phyloP scores from a whole-genome alignment of 2,888 invertebrate genomes.

The Sarcophaga rosellei region DNA sequence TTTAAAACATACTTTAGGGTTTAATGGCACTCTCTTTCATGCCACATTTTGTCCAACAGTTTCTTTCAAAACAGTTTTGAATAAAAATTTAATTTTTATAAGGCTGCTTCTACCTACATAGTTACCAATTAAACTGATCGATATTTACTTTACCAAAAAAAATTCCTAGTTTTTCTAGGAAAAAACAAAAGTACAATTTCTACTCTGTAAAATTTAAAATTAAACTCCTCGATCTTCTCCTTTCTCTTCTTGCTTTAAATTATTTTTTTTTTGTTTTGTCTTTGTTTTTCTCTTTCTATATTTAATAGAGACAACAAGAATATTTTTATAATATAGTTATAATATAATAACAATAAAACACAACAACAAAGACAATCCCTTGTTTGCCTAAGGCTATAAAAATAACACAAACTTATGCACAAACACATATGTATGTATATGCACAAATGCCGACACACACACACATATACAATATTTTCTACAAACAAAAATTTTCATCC shows the following conservation, averaged over 20 bases:
- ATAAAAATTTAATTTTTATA: too few relatives aligned
- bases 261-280: background rate
- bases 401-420: slow-evolving; percentile 29
- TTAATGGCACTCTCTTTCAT: too few relatives aligned
- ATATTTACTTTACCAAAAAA: too few relatives aligned
- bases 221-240: too few relatives aligned
- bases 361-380: slow-evolving; percentile 26
- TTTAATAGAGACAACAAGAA: background rate
- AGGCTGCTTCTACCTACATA: too few relatives aligned
- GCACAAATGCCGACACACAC: background rate
- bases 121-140: too few relatives aligned
- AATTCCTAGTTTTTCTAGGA: too few relatives aligned
- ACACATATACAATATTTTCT: background rate
- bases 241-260: background rate
- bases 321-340: background rate
- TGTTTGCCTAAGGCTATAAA: slow-evolving; percentile 46
- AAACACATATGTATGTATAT: background rate
- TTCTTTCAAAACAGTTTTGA: too few relatives aligned
- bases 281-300: background rate
- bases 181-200: too few relatives aligned
- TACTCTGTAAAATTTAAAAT: too few relatives aligned
- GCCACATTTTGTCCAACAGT: too few relatives aligned
- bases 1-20: too few relatives aligned
- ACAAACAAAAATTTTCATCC: slow-evolving; percentile 61
- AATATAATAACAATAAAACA: background rate